A percentile compares a stretch with the other conserved stretches of the same genome.
Conservation (phyloP, 2,797 vertebrate genomes). For the Myotis myotis region DNA sequence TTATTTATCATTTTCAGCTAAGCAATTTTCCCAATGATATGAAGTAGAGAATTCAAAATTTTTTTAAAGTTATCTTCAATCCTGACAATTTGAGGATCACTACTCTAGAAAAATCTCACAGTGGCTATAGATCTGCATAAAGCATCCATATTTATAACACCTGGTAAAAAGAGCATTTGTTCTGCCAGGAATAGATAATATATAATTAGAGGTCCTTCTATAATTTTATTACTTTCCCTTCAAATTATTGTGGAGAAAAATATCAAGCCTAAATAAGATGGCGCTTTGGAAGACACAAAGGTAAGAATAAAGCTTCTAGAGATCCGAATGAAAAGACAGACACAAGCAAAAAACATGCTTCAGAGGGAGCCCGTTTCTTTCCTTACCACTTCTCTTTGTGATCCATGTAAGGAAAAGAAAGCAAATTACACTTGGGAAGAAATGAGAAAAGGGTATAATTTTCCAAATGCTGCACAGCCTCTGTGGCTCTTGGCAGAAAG, state of each 20-base stretch:
- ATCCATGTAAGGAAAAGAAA: not conserved
- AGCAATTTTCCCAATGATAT: not conserved
- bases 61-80: not conserved
- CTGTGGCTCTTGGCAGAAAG: not conserved
- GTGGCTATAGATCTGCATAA: not conserved
- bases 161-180: not conserved
- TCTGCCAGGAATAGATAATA: not conserved
- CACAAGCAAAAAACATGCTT: not conserved
- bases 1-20: not conserved
- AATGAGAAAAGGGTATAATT: not conserved
- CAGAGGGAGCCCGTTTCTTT: not conserved
- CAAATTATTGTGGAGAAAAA: not conserved
- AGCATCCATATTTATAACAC: not conserved
- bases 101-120: not conserved
- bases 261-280: not conserved
- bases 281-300: not conserved
- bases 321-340: not conserved
- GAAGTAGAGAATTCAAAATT: not conserved
- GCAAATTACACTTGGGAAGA: not conserved
- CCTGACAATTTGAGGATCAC: not conserved
- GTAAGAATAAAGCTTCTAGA: not conserved
- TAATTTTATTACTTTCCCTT: slow-evolving; percentile 19
- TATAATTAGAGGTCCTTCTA: not conserved
- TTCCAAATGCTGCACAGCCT: not conserved
- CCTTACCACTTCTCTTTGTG: not conserved